Conservation (phyloP, 2,888 invertebrate species). For the Silvanus unidentatus region DNA sequence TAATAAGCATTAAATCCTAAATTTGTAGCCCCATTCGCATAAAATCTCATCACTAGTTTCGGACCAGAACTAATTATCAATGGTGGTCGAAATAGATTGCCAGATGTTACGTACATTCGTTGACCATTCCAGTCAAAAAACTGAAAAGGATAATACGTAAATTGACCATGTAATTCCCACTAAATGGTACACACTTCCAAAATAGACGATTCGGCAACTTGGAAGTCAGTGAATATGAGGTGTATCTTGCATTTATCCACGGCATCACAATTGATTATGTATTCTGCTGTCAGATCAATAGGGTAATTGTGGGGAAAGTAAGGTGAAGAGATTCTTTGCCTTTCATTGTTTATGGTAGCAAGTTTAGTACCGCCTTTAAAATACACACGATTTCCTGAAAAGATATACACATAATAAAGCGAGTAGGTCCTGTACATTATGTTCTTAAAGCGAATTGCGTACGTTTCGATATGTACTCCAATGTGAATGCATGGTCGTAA, state of each 20-base stretch:
- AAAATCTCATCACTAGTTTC: conserved; percentile 58
- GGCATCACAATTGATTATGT: conserved; percentile 53
- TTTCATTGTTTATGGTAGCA: conserved; percentile 39
- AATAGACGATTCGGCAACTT: conserved; percentile 58
- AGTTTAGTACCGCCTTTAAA: conserved; percentile 48
- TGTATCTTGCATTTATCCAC: conserved; percentile 50
- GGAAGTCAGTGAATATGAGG: conserved; percentile 63
- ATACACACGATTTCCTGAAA: conserved; percentile 54
- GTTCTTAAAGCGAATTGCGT: conserved; percentile 31
- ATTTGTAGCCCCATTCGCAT: conserved; percentile 63
- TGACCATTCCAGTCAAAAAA: conserved; percentile 65
- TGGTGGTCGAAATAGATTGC: conserved; percentile 62
- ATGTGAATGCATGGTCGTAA: conserved; percentile 56
- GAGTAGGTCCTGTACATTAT: conserved; percentile 1
- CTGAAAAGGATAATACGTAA: conserved; percentile 35
- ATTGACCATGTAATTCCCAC: neutral
- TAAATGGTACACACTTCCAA: conserved; percentile 52
- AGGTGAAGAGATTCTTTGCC: conserved; percentile 57
- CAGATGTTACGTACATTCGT: conserved; percentile 59
- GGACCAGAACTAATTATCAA: conserved; percentile 60
- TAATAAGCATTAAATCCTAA: conserved; percentile 61
- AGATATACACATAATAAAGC: neutral
- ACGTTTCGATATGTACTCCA: conserved; percentile 62
- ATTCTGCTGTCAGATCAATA: conserved; percentile 60
- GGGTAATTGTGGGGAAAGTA: conserved; percentile 64